These are phyloP conservation scores for Cephonodes hylas DNA, from an alignment of 2,888 invertebrate genomes.

Conservation along the genomic window DNA sequence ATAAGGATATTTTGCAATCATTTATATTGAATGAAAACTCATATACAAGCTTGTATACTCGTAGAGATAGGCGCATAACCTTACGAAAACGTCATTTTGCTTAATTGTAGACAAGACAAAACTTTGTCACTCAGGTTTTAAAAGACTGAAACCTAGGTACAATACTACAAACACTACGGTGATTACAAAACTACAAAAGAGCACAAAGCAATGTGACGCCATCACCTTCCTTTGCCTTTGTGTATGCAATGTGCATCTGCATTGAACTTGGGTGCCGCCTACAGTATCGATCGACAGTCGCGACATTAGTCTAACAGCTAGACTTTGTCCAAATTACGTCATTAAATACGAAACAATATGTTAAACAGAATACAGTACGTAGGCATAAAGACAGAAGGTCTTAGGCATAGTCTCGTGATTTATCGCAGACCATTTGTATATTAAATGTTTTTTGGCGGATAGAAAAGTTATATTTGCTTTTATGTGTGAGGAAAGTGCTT, in stretches of 20 bases:
- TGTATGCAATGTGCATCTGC: neutral
- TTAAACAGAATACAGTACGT: too few relatives aligned
- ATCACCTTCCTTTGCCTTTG: neutral
- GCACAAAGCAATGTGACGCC: neutral
- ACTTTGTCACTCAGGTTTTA: neutral
- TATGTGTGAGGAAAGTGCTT: neutral
- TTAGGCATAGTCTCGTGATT: neutral
- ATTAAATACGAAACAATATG: too few relatives aligned
- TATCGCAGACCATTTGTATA: neutral
- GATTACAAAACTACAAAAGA: neutral
- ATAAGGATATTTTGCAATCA: too few relatives aligned
- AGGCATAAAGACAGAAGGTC: neutral
- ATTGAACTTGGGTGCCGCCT: conserved; percentile 6
- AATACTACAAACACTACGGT: neutral
- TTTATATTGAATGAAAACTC: too few relatives aligned
- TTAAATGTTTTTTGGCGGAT: neutral
- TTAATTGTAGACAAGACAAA: neutral
- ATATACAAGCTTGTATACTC: too few relatives aligned
- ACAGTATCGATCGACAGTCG: neutral
- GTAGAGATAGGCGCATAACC: too few relatives aligned
- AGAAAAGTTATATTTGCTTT: too few relatives aligned
- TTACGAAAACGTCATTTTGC: too few relatives aligned
- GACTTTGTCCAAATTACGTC: neutral
- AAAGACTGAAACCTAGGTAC: too few relatives aligned
- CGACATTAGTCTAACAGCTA: neutral